Evolutionary conservation across 2,113 vertebrate species (phyloP), one percentile per base, ranked within the genome.

Genomic region (Anser brachyrhynchus): DNA sequence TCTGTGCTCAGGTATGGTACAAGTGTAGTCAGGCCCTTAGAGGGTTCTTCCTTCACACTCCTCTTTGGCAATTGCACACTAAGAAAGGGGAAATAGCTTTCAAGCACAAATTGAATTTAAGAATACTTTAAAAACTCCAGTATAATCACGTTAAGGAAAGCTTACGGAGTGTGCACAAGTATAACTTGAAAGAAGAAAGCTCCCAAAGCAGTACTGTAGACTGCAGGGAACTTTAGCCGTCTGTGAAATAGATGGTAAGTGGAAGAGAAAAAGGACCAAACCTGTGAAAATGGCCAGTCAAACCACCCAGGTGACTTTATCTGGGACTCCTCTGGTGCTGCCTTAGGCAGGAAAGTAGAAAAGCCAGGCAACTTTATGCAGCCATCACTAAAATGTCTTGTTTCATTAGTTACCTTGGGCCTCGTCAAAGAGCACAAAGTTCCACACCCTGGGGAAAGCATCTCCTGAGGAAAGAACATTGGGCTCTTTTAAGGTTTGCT

Each of bases 271-370:
- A 92, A 77, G 87, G 7, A 44, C 21, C 54, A 82, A 90, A 77
- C n/a, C 39, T 76, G 71, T 73, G 81, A 87, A 87, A 93, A 84
- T 2, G 7, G 14, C 43, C 33, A 28, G 73, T 39, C 43, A 69
- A 90, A 72, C 41, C 49, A 72, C 35, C 49, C 70, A 66, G 88
- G 81, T 33, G 52, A 79, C 44, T 92, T 82, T 8, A 78, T 76
- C 31, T 84, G 54, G 31, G 23, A 39, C 84, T 39, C 66, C n/a
- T 69, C 57, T 49, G 80, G 49, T 37, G 70, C 62, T 92, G 84
- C 95, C 84, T 82, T 7, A 52, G 67, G 66, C 81, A 92, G 73
- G 81, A 37, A 79, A 85, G 85, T 67, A 86, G n/a, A 93, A 62
- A 55, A 46, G 22, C 13, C 41, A 70, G 74, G 77, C 33, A 62